Percentiles rank a stretch among this genome's conserved stretches.
phyloP scores from a whole-genome alignment of 2,113 vertebrate genomes.

The Pangasianodon gigas region DNA sequence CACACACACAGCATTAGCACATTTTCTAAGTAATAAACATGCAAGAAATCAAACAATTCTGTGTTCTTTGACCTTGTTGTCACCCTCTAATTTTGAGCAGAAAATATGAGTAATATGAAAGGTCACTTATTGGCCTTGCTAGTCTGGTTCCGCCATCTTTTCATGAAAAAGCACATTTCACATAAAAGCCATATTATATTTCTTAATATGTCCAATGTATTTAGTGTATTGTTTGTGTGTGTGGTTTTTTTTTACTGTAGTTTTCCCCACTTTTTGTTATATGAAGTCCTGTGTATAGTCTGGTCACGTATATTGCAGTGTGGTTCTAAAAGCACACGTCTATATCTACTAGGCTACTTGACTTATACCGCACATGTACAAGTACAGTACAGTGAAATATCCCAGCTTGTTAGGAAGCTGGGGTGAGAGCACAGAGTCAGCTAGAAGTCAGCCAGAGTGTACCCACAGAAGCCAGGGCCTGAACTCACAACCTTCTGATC shows the following conservation, averaged over 20 bases:
- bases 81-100: background rate
- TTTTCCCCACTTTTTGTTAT: background rate
- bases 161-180: background rate
- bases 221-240: background rate
- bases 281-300: background rate
- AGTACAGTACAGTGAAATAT: too few species aligned
- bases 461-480: too few species aligned
- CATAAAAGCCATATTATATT: background rate
- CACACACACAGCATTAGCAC: background rate
- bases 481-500: too few species aligned
- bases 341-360: background rate
- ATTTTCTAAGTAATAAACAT: constrained; percentile 33
- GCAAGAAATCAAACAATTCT: background rate
- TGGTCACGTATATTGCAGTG: background rate
- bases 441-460: too few species aligned
- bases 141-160: background rate
- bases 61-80: background rate
- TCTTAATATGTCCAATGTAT: too few species aligned
- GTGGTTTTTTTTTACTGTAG: background rate
- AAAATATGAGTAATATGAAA: background rate
- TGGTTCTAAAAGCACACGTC: background rate
- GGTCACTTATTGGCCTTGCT: background rate
- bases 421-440: too few species aligned
- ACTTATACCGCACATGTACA: background rate
- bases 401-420: too few species aligned